Base-by-base conservation (phyloP, 2,888 invertebrate genomes). In the Athetis lepigone region DNA sequence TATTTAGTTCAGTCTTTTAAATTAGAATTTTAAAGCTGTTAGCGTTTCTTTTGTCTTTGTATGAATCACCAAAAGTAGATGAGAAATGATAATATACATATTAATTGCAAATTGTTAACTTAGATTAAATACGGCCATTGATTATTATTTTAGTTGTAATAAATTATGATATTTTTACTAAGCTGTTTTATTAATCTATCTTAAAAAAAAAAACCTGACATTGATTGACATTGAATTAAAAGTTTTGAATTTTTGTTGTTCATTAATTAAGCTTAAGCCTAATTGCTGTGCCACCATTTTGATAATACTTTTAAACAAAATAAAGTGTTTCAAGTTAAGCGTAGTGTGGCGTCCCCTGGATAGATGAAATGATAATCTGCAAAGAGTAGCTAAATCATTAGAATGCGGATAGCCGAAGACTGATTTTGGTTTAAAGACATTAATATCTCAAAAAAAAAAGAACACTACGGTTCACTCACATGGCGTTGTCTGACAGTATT, bases 1-100 rank as follows among this genome's bases (percentile, higher is more conserved):
- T 87, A 88, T 4, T 47, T 69, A n/a, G 51, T 25, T 8, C 37
- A 74, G 16, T 8, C 16, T 13, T 74, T 52, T 2, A 68, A 58
- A n/a, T 0, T 27, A 5, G 74, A 58, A 46, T 37, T 29, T 50
- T 33, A 29, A 0, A 29, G 21, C 21, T 9, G 18, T 1, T 29
- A 1, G 2, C 16, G 1, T 13, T 9, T 9, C 8, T 1, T 39
- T 33, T 13, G 4, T 0, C 11, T 3, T 3, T 33, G 33, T 33
- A 13, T 33, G 11, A 33, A 19, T 47, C 29, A 19, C n/a, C n/a
- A n/a, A n/a, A n/a, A n/a, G n/a, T 11, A 33, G 33, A 19, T 13
- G 11, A 27, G 1, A 11, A 23, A 19, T 16, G 5, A 3, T 9
- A 1, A n/a, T n/a, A n/a, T n/a, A n/a, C n/a, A n/a, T 21, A 13